Evolutionary conservation across 1,140 invertebrate genomes (phyloP).

Genomic region (Trialeurodes vaporariorum): DNA sequence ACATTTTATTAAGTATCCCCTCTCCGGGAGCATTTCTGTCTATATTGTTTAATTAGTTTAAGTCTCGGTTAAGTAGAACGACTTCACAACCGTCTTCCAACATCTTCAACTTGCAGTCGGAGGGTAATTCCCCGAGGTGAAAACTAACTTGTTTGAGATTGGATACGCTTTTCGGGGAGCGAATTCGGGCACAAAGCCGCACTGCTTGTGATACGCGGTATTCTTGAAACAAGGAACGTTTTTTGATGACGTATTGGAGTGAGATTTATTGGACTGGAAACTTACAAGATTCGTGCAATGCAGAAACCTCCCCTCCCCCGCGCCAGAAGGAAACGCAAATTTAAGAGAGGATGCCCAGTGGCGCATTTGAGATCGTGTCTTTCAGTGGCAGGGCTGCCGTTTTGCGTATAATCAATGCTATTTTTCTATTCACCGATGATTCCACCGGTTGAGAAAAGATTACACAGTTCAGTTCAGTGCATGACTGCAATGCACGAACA

Average conservation of each 20-base stretch:
- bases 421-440: too few relatives aligned
- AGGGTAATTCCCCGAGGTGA: not conserved
- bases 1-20: not conserved
- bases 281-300: too few relatives aligned
- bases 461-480: too few relatives aligned
- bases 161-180: not conserved
- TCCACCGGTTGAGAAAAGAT: too few relatives aligned
- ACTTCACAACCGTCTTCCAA: too few relatives aligned
- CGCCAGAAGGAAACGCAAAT: too few relatives aligned
- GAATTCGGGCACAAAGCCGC: not conserved
- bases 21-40: not conserved
- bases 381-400: too few relatives aligned
- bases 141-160: not conserved
- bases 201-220: not conserved
- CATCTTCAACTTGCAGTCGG: not conserved
- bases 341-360: too few relatives aligned
- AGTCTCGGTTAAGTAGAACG: not conserved
- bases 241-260: not conserved
- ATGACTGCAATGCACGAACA: too few relatives aligned
- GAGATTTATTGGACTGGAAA: not conserved
- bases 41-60: slow-evolving; percentile 1
- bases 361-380: too few relatives aligned
- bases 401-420: too few relatives aligned
- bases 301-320: too few relatives aligned
- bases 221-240: not conserved